phyloP scores from a whole-genome alignment of 2,888 invertebrate genomes.

The Pandemis cinnamomeana region DNA sequence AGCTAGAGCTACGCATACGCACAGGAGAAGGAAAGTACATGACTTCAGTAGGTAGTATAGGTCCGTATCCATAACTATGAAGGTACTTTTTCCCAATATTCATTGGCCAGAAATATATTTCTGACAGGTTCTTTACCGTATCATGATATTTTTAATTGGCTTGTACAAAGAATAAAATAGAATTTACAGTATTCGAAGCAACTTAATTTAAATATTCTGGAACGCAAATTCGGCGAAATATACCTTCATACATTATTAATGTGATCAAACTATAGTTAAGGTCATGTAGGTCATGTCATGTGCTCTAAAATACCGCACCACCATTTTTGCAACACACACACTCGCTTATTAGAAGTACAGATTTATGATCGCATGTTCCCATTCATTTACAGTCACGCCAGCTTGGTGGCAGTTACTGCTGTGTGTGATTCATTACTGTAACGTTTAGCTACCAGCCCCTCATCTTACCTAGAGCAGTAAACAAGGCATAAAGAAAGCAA shows the following conservation, averaged over 20 bases:
- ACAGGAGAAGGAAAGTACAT: no score
- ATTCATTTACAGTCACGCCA: slow-evolving; percentile 46
- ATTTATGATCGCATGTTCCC: slow-evolving; percentile 44
- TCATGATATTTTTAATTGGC: no score
- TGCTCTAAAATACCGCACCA: slow-evolving; percentile 21
- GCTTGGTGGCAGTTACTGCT: slow-evolving; percentile 44
- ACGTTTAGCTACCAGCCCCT: slow-evolving; percentile 37
- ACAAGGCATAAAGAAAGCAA: neutral
- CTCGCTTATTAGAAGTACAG: slow-evolving; percentile 38
- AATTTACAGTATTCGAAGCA: no score
- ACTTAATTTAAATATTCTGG: no score
- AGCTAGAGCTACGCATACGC: no score
- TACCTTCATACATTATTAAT: neutral
- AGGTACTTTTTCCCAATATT: no score
- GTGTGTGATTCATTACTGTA: slow-evolving; percentile 45
- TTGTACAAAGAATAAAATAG: no score
- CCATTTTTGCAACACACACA: slow-evolving; percentile 35
- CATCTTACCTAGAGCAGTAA: slow-evolving; percentile 12
- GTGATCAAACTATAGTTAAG: neutral
- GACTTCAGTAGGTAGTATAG: no score
- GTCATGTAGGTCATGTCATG: slow-evolving; percentile 5
- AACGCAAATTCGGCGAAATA: no score
- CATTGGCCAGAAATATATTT: no score
- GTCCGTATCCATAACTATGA: no score
- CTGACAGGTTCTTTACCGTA: no score